A percentile compares a stretch with the other conserved stretches of the same genome.
phyloP scores from a whole-genome alignment of 23 tunicate species.

The Halocynthia roretzi region DNA sequence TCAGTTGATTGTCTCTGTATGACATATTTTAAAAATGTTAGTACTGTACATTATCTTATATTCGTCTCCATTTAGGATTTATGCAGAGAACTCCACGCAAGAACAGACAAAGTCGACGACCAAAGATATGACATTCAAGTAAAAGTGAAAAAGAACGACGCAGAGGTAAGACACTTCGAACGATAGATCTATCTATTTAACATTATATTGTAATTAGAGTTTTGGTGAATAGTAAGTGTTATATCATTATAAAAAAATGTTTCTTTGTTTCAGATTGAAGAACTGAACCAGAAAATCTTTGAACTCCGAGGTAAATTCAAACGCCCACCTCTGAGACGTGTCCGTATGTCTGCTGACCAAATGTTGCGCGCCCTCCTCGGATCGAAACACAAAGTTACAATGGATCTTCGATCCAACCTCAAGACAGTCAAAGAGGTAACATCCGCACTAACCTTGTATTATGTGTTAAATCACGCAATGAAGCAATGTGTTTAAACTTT shows the following conservation, averaged over 20 bases:
- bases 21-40: too few relatives aligned
- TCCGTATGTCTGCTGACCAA: conserved; percentile 96
- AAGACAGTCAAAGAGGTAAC: conserved; percentile 65
- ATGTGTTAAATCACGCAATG: too few relatives aligned
- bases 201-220: too few relatives aligned
- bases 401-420: conserved; percentile 93
- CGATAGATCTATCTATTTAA: too few relatives aligned
- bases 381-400: conserved; percentile 90
- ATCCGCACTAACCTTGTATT: too few relatives aligned
- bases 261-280: conserved; percentile 46
- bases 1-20: too few relatives aligned
- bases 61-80: conserved; percentile 36
- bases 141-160: conserved; percentile 90
- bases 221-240: too few relatives aligned
- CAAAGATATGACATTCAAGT: conserved; percentile 77
- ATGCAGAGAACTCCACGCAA: conserved; percentile 89
- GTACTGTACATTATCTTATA: too few relatives aligned
- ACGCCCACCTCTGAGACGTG: conserved; percentile 93
- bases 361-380: conserved; percentile 94
- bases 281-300: conserved; percentile 87
- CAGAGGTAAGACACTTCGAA: conserved; percentile 37
- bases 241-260: too few relatives aligned
- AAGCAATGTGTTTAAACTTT: too few relatives aligned
- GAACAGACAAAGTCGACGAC: conserved; percentile 86
- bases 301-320: conserved; percentile 98